Evolutionary conservation across 2,797 vertebrate genomes (phyloP).

Genomic region (Alcedo quadribrachys): DNA sequence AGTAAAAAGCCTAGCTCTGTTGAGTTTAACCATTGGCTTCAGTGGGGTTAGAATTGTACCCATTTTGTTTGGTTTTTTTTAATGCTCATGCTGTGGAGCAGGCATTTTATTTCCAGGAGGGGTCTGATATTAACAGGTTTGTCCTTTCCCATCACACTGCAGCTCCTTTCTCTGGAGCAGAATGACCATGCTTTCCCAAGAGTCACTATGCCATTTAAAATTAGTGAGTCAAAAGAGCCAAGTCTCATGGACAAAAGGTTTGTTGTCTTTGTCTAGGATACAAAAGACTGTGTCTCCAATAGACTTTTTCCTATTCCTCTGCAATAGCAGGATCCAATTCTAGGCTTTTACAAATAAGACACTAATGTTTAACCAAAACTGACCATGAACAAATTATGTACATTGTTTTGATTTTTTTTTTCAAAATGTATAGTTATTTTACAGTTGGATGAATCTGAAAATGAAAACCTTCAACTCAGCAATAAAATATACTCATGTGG

Average conservation of each 20-base stretch:
- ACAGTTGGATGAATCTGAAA: constrained; percentile 48
- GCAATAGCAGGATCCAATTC: neutral
- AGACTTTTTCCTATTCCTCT: neutral
- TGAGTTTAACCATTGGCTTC: constrained; percentile 43
- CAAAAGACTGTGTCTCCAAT: neutral
- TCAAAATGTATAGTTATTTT: constrained; percentile 40
- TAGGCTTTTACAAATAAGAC: constrained; percentile 3
- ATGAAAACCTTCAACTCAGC: constrained; percentile 55
- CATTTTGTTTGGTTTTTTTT: neutral
- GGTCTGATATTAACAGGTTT: neutral
- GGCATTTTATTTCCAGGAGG: constrained; percentile 47
- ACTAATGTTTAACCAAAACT: constrained; percentile 31
- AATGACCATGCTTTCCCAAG: neutral
- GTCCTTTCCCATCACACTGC: neutral
- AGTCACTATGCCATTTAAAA: constrained; percentile 31
- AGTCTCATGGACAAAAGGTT: neutral
- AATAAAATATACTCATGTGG: constrained; percentile 25
- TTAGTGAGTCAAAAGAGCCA: neutral
- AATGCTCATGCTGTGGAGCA: neutral
- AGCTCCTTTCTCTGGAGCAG: constrained; percentile 18
- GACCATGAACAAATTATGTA: constrained; percentile 5
- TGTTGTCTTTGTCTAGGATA: constrained; percentile 24
- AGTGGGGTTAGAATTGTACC: neutral
- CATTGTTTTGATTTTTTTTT: constrained; percentile 54
- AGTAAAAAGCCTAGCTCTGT: constrained; percentile 55